A percentile compares a stretch with the other conserved stretches of the same genome.
Conservation (phyloP, 2,888 invertebrate genomes). For the Acanthopleura granulata region DNA sequence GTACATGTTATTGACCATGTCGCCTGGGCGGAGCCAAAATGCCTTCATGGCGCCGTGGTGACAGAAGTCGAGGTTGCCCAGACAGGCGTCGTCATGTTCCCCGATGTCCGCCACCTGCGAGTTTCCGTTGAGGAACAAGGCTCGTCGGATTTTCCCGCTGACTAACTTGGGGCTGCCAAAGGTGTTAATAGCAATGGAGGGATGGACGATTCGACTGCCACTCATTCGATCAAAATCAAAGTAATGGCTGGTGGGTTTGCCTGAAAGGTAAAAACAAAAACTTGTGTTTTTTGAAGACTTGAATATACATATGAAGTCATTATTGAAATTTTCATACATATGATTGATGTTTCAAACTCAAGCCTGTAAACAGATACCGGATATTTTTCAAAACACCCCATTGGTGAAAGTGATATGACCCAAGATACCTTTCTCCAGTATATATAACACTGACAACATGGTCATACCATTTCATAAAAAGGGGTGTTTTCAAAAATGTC, state of each 20-base stretch:
- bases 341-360: no score
- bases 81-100: conserved; percentile 45
- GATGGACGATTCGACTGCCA: conserved; percentile 41
- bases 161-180: conserved; percentile 44
- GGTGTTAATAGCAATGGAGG: conserved; percentile 38
- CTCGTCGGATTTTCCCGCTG: conserved; percentile 50
- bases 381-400: no score
- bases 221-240: conserved; percentile 52
- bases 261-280: conserved; percentile 35
- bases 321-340: no score
- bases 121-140: conserved; percentile 45
- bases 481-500: no score
- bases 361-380: no score
- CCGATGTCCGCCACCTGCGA: conserved; percentile 48
- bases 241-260: conserved; percentile 49
- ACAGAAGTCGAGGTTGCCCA: conserved; percentile 58
- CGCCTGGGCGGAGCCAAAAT: conserved; percentile 53
- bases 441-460: no score
- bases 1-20: conserved; percentile 44
- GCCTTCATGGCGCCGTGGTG: conserved; percentile 49
- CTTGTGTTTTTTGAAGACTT: not conserved
- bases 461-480: no score
- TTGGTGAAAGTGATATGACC: no score
- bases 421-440: no score
- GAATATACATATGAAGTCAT: not conserved